A percentile compares a stretch with the other conserved stretches of the same genome.
Conservation (phyloP, 2,113 vertebrate genomes). For the Riparia riparia region DNA sequence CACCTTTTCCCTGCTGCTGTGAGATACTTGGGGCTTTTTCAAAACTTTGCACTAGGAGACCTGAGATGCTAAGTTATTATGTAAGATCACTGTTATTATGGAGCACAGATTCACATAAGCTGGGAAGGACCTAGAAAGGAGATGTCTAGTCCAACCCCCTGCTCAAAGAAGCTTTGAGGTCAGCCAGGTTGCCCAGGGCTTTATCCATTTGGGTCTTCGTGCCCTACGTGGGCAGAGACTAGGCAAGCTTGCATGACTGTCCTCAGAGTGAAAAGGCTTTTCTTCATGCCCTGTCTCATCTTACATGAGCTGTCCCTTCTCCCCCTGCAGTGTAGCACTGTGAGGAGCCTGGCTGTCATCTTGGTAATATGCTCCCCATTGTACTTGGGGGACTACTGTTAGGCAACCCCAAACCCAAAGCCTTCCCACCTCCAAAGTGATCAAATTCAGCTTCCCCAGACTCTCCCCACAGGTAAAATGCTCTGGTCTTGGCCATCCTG, state of each 20-base stretch:
- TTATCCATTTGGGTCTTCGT: neutral
- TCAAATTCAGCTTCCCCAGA: neutral
- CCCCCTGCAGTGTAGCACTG: neutral
- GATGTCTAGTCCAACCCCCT: neutral
- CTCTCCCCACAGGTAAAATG: neutral
- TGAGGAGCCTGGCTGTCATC: neutral
- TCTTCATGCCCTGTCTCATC: neutral
- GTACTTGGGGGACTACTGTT: neutral
- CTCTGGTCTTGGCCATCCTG: neutral
- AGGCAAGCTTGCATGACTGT: neutral
- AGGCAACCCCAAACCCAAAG: neutral
- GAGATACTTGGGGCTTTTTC: neutral
- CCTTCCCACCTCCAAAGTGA: neutral
- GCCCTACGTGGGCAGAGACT: neutral
- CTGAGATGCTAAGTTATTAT: neutral
- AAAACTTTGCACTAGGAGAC: neutral
- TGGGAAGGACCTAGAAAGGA: neutral
- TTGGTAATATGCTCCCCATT: fast-evolving
- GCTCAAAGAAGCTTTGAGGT: neutral
- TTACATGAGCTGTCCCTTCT: neutral
- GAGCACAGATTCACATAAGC: neutral
- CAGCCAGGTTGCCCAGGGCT: neutral
- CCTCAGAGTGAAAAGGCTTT: neutral
- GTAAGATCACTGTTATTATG: neutral
- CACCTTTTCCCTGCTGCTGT: neutral